Conservation (phyloP, 2,888 invertebrate species). For the Apamea epomidion region DNA sequence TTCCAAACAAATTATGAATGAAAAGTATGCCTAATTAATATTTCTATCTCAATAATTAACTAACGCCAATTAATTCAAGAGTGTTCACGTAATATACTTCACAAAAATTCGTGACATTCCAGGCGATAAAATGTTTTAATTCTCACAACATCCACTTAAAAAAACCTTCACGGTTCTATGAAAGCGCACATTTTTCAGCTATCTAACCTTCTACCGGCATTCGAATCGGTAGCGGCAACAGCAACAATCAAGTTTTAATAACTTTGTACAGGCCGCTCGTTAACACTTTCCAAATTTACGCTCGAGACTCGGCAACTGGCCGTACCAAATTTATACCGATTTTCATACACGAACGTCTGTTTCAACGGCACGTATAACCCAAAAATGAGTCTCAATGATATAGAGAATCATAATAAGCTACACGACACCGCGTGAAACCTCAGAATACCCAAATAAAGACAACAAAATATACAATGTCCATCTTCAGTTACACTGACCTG, state of each 20-base stretch:
- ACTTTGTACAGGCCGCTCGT: background rate
- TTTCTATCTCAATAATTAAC: slow-evolving; percentile 10
- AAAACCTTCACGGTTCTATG: slow-evolving; percentile 27
- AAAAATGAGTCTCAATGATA: slow-evolving; percentile 42
- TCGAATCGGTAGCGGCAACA: slow-evolving; percentile 56
- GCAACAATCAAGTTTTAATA: slow-evolving; percentile 57
- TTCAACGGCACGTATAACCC: slow-evolving; percentile 1
- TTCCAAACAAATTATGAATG: background rate
- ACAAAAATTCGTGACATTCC: slow-evolving; percentile 11
- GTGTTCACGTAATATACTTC: slow-evolving; percentile 7
- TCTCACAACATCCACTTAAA: background rate
- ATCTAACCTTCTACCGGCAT: slow-evolving; percentile 58
- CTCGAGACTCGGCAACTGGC: background rate
- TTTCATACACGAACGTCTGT: slow-evolving; percentile 15
- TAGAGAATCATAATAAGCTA: slow-evolving; percentile 72
- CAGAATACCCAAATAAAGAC: slow-evolving; percentile 87
- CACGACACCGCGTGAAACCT: slow-evolving; percentile 79
- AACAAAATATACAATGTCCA: slow-evolving; percentile 79
- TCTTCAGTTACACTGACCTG: slow-evolving; percentile 80
- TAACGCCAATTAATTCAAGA: slow-evolving; percentile 20
- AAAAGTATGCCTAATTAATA: slow-evolving; percentile 12
- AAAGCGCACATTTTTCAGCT: slow-evolving; percentile 52
- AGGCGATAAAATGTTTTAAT: background rate
- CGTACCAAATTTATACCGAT: slow-evolving; percentile 16
- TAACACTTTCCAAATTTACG: slow-evolving; percentile 60